Evolutionary conservation across 2,113 vertebrate species (phyloP).

Genomic region (Arenaria interpres): DNA sequence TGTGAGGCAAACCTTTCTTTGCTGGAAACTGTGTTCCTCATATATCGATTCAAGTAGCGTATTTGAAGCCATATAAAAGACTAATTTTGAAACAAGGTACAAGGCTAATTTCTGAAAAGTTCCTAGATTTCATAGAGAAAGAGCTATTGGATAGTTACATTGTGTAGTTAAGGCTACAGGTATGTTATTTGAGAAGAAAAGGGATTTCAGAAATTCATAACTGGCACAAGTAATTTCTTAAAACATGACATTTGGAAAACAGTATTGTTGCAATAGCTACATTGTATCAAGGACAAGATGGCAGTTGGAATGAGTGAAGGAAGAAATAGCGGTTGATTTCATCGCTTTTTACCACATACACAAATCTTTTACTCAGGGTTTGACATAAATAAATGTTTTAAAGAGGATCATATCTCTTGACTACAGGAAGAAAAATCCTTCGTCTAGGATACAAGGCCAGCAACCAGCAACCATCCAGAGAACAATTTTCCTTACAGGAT

Average conservation of each 20-base stretch:
- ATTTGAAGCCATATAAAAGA: conserved; percentile 52
- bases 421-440: background rate
- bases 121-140: background rate
- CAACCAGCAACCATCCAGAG: background rate
- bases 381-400: background rate
- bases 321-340: background rate
- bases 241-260: background rate
- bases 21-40: conserved; percentile 73
- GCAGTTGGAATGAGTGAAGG: background rate
- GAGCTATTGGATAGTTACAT: background rate
- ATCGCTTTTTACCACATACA: background rate
- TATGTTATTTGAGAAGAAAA: background rate
- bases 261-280: background rate
- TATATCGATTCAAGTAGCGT: conserved; percentile 74
- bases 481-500: background rate
- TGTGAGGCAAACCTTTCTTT: conserved; percentile 80
- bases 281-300: background rate
- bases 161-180: background rate
- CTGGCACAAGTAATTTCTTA: background rate
- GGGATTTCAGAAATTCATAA: background rate
- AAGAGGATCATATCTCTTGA: background rate
- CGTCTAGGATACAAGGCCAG: background rate
- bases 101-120: background rate
- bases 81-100: conserved; percentile 41
- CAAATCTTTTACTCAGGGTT: background rate